A percentile compares a stretch with the other conserved stretches of the same genome.
These are phyloP conservation scores for Akabosia matsudoensis DNA, from an alignment of 1,140 invertebrate species.

Conservation along the genomic window DNA sequence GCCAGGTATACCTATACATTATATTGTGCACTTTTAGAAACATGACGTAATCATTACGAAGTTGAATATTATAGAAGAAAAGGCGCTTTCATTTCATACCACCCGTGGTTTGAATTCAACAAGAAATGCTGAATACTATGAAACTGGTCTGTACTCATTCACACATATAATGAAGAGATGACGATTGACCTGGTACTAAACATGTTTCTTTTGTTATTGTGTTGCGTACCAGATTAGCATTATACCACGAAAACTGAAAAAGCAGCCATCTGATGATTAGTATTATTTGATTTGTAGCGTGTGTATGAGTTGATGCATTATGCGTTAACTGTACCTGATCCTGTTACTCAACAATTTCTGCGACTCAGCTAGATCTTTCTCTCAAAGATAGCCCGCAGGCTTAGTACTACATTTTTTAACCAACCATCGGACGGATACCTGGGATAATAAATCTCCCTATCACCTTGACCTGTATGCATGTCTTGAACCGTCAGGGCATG, in stretches of 20 bases:
- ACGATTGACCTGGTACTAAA: too few species aligned
- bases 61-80: too few species aligned
- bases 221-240: too few species aligned
- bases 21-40: too few species aligned
- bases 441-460: not conserved
- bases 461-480: slow-evolving; percentile 11
- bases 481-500: too few species aligned
- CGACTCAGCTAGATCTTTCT: slow-evolving; percentile 10
- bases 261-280: not conserved
- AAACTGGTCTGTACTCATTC: too few species aligned
- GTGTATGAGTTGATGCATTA: not conserved
- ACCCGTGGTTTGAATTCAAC: too few species aligned
- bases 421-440: not conserved
- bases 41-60: too few species aligned
- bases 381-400: not conserved
- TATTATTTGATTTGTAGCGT: not conserved
- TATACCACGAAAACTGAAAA: not conserved
- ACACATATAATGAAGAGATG: too few species aligned
- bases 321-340: slow-evolving; percentile 17
- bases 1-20: too few species aligned
- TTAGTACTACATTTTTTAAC: not conserved
- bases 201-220: not conserved
- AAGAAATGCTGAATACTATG: too few species aligned
- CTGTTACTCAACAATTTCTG: slow-evolving; percentile 19
- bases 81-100: too few species aligned